Conservation (phyloP, 2,797 vertebrate species). For the Diplodus puntazzo region DNA sequence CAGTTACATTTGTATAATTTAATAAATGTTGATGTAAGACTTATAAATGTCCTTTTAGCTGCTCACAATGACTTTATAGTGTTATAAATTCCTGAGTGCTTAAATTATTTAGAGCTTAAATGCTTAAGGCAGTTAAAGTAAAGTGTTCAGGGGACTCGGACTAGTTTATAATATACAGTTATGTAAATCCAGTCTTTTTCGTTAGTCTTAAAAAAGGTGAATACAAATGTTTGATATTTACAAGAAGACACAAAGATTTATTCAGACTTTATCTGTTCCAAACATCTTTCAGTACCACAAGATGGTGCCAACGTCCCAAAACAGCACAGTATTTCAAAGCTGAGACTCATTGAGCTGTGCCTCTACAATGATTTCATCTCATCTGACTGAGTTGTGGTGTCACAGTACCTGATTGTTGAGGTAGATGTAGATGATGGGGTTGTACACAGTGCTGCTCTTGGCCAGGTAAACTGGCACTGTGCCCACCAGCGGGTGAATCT, state of each 20-base stretch:
- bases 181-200: background rate
- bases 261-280: background rate
- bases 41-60: background rate
- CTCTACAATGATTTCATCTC: background rate
- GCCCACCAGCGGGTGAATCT: constrained; percentile 73
- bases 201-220: background rate
- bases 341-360: background rate
- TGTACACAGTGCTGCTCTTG: constrained; percentile 85
- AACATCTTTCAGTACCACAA: constrained; percentile 47
- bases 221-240: background rate
- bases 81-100: too few species aligned
- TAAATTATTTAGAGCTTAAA: background rate
- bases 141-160: background rate
- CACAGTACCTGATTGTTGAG: constrained; percentile 83
- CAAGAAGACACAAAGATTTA: background rate
- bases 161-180: background rate
- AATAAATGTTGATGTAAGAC: background rate
- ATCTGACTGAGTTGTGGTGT: background rate
- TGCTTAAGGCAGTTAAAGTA: background rate
- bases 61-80: background rate
- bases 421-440: constrained; percentile 85
- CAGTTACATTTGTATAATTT: background rate
- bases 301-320: constrained; percentile 52
- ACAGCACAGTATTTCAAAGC: background rate
- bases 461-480: constrained; percentile 83